Evolutionary conservation across 2,113 vertebrate species (phyloP).

Genomic region (Hemicordylus capensis): DNA sequence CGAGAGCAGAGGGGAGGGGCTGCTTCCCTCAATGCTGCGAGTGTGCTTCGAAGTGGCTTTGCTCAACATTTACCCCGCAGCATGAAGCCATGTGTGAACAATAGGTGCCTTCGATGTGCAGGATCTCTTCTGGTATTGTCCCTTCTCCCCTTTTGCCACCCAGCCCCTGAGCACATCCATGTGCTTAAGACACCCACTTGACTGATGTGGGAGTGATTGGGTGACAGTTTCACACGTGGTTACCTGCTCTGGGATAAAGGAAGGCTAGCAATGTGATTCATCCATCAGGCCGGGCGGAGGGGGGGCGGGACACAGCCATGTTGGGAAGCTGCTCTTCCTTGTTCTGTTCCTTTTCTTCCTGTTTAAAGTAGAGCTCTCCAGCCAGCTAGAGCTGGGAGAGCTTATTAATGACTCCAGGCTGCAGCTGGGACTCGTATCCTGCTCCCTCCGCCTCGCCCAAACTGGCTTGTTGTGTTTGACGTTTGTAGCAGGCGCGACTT

Average conservation of each 20-base stretch:
- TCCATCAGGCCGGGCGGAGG: no score
- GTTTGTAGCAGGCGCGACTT: background rate
- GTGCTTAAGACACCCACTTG: background rate
- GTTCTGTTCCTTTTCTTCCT: background rate
- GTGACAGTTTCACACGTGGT: background rate
- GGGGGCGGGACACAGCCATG: no score
- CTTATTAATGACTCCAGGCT: background rate
- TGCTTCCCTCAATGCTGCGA: no score
- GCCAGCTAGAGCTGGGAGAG: background rate
- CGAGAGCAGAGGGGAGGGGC: no score
- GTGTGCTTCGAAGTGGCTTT: no score
- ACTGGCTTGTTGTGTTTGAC: slow-evolving; percentile 19
- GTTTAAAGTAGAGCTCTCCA: no score
- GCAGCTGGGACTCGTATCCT: background rate
- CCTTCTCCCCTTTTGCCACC: background rate
- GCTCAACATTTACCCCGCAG: no score
- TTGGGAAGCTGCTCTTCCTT: no score
- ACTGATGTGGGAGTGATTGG: background rate
- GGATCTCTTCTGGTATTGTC: background rate
- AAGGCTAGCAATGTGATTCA: background rate
- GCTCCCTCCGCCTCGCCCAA: background rate
- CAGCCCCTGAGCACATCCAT: background rate
- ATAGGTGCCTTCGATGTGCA: no score
- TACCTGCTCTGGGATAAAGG: background rate
- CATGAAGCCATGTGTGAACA: no score